phyloP scores from a whole-genome alignment of 2,888 invertebrate genomes.

The Monoplex corrugatus region DNA sequence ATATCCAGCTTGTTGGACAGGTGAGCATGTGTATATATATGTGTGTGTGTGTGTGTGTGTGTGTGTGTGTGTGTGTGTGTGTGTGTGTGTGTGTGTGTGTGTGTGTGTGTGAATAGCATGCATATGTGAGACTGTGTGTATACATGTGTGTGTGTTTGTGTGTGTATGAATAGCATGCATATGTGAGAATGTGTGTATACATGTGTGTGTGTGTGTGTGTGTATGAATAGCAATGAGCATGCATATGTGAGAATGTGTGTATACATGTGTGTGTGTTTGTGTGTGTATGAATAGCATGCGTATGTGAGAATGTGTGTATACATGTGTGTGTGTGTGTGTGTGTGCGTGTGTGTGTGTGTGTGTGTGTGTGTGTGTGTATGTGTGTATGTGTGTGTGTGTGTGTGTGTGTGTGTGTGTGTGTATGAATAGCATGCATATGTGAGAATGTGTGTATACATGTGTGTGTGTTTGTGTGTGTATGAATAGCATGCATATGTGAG shows the following conservation, averaged over 20 bases:
- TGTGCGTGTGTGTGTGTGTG: background rate
- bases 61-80: conserved; percentile 12
- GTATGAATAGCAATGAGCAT: too few species aligned
- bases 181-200: background rate
- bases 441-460: too few species aligned
- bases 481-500: background rate
- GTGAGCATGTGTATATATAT: background rate
- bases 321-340: background rate
- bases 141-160: background rate
- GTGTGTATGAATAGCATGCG: background rate
- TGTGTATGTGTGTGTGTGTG: background rate
- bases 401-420: background rate
- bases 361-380: background rate
- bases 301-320: background rate
- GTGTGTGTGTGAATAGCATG: background rate
- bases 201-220: background rate
- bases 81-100: conserved; percentile 18
- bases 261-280: background rate
- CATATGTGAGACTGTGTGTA: too few species aligned
- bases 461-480: background rate
- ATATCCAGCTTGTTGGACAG: conserved; percentile 63
- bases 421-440: too few species aligned
- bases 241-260: background rate
- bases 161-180: too few species aligned
- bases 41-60: conserved; percentile 15